Percentiles rank a stretch among this genome's conserved stretches.
Conservation (phyloP, 2,797 vertebrate genomes). For the Lagorchestes hirsutus region DNA sequence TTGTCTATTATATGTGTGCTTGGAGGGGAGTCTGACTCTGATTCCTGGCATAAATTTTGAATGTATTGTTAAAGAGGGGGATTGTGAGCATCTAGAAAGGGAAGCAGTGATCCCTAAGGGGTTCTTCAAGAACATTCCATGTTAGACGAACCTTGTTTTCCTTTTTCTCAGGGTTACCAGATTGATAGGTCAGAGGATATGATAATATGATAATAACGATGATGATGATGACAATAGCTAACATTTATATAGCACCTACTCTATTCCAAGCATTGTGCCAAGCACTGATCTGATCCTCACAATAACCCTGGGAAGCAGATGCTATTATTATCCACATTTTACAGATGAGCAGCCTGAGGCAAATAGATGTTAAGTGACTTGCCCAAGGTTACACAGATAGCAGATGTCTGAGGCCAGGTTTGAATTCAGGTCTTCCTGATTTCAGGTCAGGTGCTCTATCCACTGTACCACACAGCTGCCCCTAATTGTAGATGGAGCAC, state of each 20-base stretch:
- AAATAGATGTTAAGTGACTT: background rate
- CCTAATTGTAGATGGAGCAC: background rate
- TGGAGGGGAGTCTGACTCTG: background rate
- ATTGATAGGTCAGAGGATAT: background rate
- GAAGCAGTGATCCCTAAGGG: background rate
- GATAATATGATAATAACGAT: too few relatives aligned
- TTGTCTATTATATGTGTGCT: background rate
- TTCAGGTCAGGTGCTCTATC: background rate
- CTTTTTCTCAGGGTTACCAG: background rate
- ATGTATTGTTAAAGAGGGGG: background rate
- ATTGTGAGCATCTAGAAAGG: background rate
- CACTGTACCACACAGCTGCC: background rate
- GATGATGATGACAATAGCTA: background rate
- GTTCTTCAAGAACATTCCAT: background rate
- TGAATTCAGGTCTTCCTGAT: background rate
- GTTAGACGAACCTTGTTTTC: background rate
- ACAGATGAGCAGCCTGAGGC: background rate
- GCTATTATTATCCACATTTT: background rate
- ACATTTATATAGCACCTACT: background rate
- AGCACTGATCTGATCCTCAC: too few relatives aligned
- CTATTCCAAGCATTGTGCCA: background rate
- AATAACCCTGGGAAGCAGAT: too few relatives aligned
- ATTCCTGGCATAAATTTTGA: background rate
- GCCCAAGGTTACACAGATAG: background rate
- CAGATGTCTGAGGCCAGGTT: background rate